A percentile compares a stretch with the other conserved stretches of the same genome.
Conservation (phyloP, 2,113 vertebrate genomes). For the Epinephelus moara region DNA sequence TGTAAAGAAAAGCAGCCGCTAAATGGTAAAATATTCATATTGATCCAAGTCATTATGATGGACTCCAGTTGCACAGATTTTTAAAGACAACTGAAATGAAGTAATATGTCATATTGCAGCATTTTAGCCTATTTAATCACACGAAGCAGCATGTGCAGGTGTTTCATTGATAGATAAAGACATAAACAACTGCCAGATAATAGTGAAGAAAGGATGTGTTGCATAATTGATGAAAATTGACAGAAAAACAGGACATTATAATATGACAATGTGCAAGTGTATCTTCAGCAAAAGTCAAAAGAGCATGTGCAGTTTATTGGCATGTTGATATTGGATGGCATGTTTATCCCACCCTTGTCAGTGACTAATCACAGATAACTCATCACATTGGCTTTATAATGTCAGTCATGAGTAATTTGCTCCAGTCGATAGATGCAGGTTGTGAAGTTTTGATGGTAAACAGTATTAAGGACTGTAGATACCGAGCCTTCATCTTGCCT, state of each 20-base stretch:
- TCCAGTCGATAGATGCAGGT: background rate
- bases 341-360: background rate
- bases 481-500: background rate
- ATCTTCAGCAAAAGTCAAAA: background rate
- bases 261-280: background rate
- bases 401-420: background rate
- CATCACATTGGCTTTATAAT: background rate
- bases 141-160: slow-evolving; percentile 4
- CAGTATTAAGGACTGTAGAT: background rate
- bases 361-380: slow-evolving; percentile 18
- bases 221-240: background rate
- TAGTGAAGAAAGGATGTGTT: background rate
- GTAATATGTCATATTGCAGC: slow-evolving; percentile 46
- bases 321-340: background rate
- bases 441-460: background rate
- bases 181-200: background rate
- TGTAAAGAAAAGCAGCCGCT: background rate
- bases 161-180: background rate
- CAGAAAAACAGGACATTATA: too few relatives aligned
- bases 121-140: slow-evolving; percentile 3
- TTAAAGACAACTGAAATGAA: background rate
- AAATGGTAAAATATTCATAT: background rate
- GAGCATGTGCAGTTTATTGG: background rate
- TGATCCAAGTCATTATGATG: background rate
- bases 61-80: background rate